Conservation (phyloP, 1,140 invertebrate species). For the Heterodera carotae region DNA sequence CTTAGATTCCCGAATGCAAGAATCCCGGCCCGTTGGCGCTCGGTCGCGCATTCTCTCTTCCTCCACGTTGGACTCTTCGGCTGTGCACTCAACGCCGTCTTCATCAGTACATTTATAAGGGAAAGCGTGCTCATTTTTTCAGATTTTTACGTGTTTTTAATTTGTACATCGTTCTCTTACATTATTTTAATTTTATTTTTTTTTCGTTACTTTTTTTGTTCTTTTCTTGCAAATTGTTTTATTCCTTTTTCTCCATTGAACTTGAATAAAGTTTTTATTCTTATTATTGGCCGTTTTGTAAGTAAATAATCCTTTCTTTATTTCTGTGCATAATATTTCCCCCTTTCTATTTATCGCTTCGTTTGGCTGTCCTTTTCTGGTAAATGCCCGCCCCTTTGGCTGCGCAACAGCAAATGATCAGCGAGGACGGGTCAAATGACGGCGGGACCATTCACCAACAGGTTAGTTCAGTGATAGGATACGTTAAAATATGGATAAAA, state of each 20-base stretch:
- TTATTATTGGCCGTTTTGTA: no score
- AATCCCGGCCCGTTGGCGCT: conserved; percentile 30
- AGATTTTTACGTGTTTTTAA: background rate
- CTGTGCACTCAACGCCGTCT: conserved; percentile 3
- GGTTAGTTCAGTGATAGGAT: no score
- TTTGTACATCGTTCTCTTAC: no score
- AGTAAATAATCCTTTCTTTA: background rate
- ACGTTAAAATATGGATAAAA: no score
- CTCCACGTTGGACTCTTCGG: conserved; percentile 35
- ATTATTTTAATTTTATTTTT: background rate
- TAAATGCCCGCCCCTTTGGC: conserved; percentile 4
- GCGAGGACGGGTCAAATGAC: conserved; percentile 2
- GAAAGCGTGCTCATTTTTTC: background rate
- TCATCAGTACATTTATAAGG: conserved; percentile 10
- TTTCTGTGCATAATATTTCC: background rate
- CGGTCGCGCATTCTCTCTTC: conserved; percentile 46
- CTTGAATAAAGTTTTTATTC: conserved; percentile 14
- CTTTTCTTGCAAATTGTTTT: background rate
- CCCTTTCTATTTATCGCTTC: background rate
- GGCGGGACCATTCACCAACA: background rate
- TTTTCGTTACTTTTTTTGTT: background rate
- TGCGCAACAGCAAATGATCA: background rate
- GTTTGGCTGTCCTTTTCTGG: background rate
- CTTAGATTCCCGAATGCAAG: conserved; percentile 45
- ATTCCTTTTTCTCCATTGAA: background rate